Evolutionary conservation across 2,888 invertebrate genomes (phyloP), one percentile per base, ranked within the genome.

Genomic region (Iselma pallidipennis): DNA sequence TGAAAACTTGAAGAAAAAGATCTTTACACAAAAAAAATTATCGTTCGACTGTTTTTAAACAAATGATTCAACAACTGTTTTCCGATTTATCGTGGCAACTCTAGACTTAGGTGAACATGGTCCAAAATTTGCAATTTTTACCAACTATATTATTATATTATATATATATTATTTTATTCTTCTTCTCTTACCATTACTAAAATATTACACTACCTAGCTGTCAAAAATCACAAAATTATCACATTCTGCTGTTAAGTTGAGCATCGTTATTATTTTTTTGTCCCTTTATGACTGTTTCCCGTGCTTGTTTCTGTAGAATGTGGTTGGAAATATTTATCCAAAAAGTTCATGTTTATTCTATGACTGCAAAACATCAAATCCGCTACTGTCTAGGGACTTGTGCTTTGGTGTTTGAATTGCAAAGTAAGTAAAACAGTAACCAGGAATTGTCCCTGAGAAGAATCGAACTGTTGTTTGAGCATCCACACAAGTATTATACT

Each of bases 321-420:
- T 16, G 16, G 37, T 37, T 37, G 9, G 37, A 61, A 72, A 72
- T 70, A 62, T 71, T 66, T 65, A 70, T 71, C 67, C 67, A 66
- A 64, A 56, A 64, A 63, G 60, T 74, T 74, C 75, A 74, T 76
- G 76, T 75, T 73, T 76, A 76, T 75, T 75, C 73, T 75, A 75
- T 74, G 70, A 70, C 65, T 68, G 66, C 67, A 69, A 71, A 73
- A 74, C 72, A 61, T 61, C 54, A 63, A 59, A 65, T 66, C 67
- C 64, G 60, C 63, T 64, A 60, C 68, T 63, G 54, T 60, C 65
- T 55, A 10, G 42, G 28, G 55, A 55, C 37, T 37, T 37, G 37
- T 37, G 55, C 54, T 59, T 52, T 31, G 56, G 49, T 31, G 71
- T 73, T 73, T 71, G 71, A 73, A 69, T 73, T 73, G 73, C 73